Evolutionary conservation across 2,888 invertebrate genomes (phyloP), one percentile per base, ranked within the genome.

Genomic region (Cristatella mucedo): DNA sequence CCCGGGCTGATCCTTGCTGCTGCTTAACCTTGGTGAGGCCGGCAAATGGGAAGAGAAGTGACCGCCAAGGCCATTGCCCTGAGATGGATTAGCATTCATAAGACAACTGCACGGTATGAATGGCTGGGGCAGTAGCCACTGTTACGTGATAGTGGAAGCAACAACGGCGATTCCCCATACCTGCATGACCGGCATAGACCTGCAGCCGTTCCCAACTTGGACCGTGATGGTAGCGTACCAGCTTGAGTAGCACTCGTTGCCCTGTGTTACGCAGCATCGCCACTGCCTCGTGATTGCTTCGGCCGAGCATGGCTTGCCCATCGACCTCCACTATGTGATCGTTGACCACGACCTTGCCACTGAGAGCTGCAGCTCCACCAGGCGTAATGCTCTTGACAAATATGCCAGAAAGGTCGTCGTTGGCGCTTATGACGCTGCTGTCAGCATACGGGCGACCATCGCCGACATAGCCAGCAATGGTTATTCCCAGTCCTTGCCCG

Each of bases 371-470:
- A 11, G 93, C 89, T 63, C 93, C 93, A 36, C 89, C 87, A 46
- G 84, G 79, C 45, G 87, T 87, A 50, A 97, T 85, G 43, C 91
- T 93, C 69, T 95, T 95, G 41, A 97, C 91, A 70, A 97, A 97
- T 53, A 97, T 93, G 22, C 97, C 97, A 0, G 91, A 91, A 34
- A 97, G 71, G 63, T 97, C 95, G 30, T 38, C 38, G 11, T 21
- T 11, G 9, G 21, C 31, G 5, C 24, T 13, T n/a, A n/a, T n/a
- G n/a, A n/a, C n/a, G n/a, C n/a, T n/a, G n/a, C n/a, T n/a, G n/a
- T n/a, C n/a, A n/a, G n/a, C n/a, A n/a, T n/a, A n/a, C n/a, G n/a
- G n/a, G n/a, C n/a, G n/a, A n/a, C n/a, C n/a, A 30, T 49, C 49
- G 13, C 49, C 48, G 3, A 51, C 40, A 45, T 53, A 53, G n/a